Base-by-base conservation (phyloP, 2,888 invertebrate genomes). In the Perithous albicinctus region DNA sequence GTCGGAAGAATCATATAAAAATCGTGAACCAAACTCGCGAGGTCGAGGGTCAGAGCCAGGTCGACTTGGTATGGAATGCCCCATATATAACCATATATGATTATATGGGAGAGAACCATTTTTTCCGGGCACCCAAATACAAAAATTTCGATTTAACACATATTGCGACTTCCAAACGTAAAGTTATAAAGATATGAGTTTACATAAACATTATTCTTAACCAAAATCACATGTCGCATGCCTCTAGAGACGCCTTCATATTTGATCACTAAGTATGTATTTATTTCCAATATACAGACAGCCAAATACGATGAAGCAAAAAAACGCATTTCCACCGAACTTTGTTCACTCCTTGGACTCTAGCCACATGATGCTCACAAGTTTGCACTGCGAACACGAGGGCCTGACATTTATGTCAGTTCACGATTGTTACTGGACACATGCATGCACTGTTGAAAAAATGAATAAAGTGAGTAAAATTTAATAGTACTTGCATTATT, bases 391-490 rank as follows among this genome's bases (percentile, higher is more conserved):
- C 90, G 96, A 97, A 93, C 95, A 96, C 35, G 94, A 94, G 5
- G 98, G 96, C 0, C 94, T 99, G 72, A 96, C 97, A 54, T 99
- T 98, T 94, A 97, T 98, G 5, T 99, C 99, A 0, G 99, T 99
- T 23, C 99, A 99, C 93, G 99, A 99, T 93, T 99, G 99, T 92
- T 99, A 96, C 94, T 99, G 99, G 99, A 99, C 99, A 0, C 99
- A 99, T 93, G 96, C 99, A 0, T 95, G 95, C 86, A 95, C 96
- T 38, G 97, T 99, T 51, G 95, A 97, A 78, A 93, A 94, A 61
- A 97, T 99, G 98, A 99, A 98, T 93, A 95, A 95, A 95, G 97
- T 97, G 93, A 90, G 87, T 75, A 3, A 29, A 29, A 26, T 26
- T 0, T 10, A 2, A 23, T 15, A 1, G 8, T 4, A 26, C 12